These are phyloP conservation scores for Dendrocincla fuliginosa DNA, from an alignment of 2,797 vertebrate species.

Conservation along the genomic window DNA sequence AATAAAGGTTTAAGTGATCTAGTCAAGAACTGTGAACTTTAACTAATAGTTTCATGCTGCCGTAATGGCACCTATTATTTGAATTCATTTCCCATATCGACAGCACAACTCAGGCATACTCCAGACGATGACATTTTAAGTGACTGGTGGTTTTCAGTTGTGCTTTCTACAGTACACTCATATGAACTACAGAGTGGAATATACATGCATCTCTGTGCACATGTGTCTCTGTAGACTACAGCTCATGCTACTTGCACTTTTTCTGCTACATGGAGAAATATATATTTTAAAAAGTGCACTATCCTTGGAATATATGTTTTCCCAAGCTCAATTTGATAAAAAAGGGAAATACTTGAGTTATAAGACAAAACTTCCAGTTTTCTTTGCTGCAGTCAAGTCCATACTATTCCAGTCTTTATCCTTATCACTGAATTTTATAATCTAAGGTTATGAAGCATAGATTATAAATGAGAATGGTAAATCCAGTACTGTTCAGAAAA, in stretches of 20 bases:
- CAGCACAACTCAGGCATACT: slow-evolving; percentile 47
- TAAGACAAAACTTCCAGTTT: not conserved
- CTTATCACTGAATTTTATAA: not conserved
- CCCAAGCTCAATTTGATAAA: not conserved
- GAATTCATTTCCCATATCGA: slow-evolving; percentile 47
- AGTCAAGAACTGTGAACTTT: slow-evolving; percentile 62
- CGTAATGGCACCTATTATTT: slow-evolving; percentile 57
- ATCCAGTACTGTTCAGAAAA: not conserved
- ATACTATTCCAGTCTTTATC: not conserved
- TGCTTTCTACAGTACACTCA: not conserved
- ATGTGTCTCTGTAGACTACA: not conserved
- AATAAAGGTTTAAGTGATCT: slow-evolving; percentile 49
- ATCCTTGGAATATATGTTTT: not conserved
- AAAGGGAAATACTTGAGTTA: not conserved
- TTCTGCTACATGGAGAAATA: not conserved
- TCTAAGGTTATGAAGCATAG: not conserved
- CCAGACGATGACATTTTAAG: slow-evolving; percentile 49
- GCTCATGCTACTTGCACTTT: not conserved
- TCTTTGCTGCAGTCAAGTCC: not conserved
- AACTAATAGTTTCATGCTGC: slow-evolving; percentile 53
- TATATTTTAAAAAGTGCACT: not conserved
- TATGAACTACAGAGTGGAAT: not conserved
- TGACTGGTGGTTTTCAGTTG: slow-evolving; percentile 41
- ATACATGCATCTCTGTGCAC: not conserved
- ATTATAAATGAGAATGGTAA: not conserved